Evolutionary conservation across 2,888 invertebrate genomes (phyloP).

Genomic region (Bedellia somnulentella): DNA sequence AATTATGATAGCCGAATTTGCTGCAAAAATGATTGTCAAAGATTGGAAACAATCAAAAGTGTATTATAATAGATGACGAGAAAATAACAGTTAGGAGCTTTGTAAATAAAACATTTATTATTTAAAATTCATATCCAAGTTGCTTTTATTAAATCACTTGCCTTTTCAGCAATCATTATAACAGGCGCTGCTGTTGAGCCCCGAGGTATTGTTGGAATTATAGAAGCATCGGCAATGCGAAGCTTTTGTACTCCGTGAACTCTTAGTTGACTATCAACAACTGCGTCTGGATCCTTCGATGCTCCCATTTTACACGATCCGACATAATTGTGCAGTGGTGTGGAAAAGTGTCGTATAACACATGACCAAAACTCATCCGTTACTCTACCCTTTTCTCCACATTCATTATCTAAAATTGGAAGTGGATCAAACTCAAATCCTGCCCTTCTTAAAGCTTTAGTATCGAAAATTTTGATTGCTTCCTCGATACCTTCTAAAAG

Average conservation of each 20-base stretch:
- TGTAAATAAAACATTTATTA: conserved; percentile 20
- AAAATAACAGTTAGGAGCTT: conserved; percentile 8
- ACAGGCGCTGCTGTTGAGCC: conserved; percentile 48
- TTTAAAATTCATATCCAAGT: conserved; percentile 52
- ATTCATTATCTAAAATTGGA: conserved; percentile 38
- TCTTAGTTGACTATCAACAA: conserved; percentile 34
- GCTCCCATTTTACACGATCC: conserved; percentile 53
- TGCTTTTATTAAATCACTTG: conserved; percentile 48
- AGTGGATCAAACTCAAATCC: conserved; percentile 41
- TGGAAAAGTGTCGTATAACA: conserved; percentile 48
- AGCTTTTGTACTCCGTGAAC: conserved; percentile 38
- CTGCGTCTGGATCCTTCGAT: conserved; percentile 32
- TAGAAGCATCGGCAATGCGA: conserved; percentile 42
- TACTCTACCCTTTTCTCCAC: conserved; percentile 35
- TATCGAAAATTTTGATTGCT: conserved; percentile 42
- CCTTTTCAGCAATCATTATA: conserved; percentile 54
- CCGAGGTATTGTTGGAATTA: conserved; percentile 46
- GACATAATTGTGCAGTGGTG: conserved; percentile 41
- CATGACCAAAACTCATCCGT: conserved; percentile 46
- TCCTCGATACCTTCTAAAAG: conserved; percentile 42
- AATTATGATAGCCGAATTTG: conserved; percentile 54
- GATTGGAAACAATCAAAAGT: conserved; percentile 48
- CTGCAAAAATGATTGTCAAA: conserved; percentile 36
- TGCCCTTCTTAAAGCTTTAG: conserved; percentile 39
- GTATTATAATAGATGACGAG: conserved; percentile 26